Evolutionary conservation across 2,888 invertebrate genomes (phyloP), one percentile per base, ranked within the genome.

Genomic region (Phyllotreta cruciferae): DNA sequence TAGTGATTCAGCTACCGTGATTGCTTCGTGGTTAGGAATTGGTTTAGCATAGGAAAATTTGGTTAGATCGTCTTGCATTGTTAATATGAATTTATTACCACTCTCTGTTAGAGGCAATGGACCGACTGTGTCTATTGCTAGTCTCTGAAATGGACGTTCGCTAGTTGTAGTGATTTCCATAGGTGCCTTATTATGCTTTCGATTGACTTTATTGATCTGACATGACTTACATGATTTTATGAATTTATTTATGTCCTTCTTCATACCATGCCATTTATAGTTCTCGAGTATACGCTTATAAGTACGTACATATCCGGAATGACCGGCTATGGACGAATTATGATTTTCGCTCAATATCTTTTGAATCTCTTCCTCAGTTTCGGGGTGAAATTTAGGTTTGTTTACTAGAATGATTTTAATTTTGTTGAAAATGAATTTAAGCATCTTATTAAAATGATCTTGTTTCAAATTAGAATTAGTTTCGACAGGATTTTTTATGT

Each of bases 1-100:
- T 1, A 80, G 62, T n/a, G n/a, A n/a, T 34, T 64, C 41, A 10
- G 72, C 66, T 4, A 76, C 78, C n/a, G 78, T 71, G 0, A 73
- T 60, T 0, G 78, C 71, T 55, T 73, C 71, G 60, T 76, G 73
- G 62, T 74, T 71, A 6, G 57, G 61, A 7, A 76, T 54, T n/a
- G 75, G 61, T 1, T 53, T 34, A 6, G 62, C 67, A 38, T 69
- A 66, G 1, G 68, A 67, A 56, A 56, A 69, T 61, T 67, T 69
- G 0, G 63, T 63, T 13, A 67, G 39, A 53, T 69, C 69, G 36
- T 69, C 66, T 64, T 66, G 73, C 50, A 70, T 61, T 11, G 71
- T n/a, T n/a, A n/a, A n/a, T n/a, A n/a, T n/a, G n/a, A n/a, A n/a
- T n/a, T n/a, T n/a, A n/a, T n/a, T n/a, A n/a, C n/a, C n/a, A n/a